Evolutionary conservation across 1,140 invertebrate genomes (phyloP).

Genomic region (Drosophila carrolli): DNA sequence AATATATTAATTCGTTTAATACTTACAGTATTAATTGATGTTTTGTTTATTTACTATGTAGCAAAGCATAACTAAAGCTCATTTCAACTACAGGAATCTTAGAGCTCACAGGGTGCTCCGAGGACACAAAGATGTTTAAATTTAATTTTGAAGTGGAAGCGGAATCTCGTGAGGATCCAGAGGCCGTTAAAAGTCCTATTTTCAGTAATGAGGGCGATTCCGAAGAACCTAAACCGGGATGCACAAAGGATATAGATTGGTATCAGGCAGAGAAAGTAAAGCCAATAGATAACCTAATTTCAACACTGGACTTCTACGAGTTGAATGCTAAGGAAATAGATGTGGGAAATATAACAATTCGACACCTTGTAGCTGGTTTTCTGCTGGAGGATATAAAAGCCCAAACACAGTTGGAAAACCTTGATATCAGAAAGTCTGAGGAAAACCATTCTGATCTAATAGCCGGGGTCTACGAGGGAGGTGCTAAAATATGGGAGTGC

Average conservation of each 20-base stretch:
- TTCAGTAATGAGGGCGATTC: conserved; percentile 11
- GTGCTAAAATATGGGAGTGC: conserved; percentile 95
- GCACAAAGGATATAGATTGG: conserved; percentile 57
- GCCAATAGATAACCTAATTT: conserved; percentile 34
- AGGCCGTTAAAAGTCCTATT: conserved; percentile 37
- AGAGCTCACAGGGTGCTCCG: background rate
- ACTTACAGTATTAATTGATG: background rate
- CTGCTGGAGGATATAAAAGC: conserved; percentile 70
- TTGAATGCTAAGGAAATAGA: conserved; percentile 62
- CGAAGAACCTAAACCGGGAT: background rate
- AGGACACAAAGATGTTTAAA: conserved; percentile 77
- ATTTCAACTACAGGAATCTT: background rate
- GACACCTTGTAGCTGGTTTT: conserved; percentile 68
- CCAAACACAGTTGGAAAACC: conserved; percentile 68
- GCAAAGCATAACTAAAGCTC: background rate
- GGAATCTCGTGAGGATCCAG: conserved; percentile 51
- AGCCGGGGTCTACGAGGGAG: conserved; percentile 91
- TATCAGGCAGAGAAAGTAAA: conserved; percentile 61
- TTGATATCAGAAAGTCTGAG: conserved; percentile 87
- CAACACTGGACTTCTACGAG: conserved; percentile 82
- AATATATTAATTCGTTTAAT: background rate
- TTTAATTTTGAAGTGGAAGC: conserved; percentile 86
- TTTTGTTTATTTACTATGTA: background rate
- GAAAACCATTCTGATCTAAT: conserved; percentile 90
- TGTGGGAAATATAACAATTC: conserved; percentile 35